phyloP scores from a whole-genome alignment of 2,113 vertebrate genomes.

The Ardeotis arabs region DNA sequence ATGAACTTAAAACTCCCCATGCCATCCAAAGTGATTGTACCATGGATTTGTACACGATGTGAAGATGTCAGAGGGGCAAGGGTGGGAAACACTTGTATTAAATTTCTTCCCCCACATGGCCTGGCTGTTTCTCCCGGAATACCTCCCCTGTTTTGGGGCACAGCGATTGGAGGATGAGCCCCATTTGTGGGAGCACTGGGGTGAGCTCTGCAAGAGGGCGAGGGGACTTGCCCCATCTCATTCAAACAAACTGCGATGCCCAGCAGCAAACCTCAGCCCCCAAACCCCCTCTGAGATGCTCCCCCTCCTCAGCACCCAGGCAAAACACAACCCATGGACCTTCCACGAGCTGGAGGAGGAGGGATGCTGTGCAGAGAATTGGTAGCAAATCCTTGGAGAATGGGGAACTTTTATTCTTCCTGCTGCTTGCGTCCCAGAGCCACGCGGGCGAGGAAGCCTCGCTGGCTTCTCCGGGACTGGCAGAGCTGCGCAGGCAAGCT shows the following conservation, averaged over 20 bases:
- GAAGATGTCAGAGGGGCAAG: not conserved
- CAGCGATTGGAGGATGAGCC: not conserved
- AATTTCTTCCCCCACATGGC: not conserved
- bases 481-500: not conserved
- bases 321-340: not conserved
- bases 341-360: accelerated
- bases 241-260: not conserved
- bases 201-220: not conserved
- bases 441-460: not conserved
- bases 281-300: not conserved
- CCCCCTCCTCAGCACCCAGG: not conserved
- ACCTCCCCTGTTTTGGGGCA: not conserved
- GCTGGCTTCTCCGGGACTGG: not conserved
- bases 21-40: not conserved
- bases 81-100: not conserved
- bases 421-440: not conserved
- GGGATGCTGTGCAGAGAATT: not conserved
- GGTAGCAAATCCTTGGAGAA: not conserved
- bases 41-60: accelerated
- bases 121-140: not conserved
- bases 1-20: not conserved
- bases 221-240: too few relatives aligned
- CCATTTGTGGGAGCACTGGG: not conserved
- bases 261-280: not conserved
- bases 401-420: not conserved